Evolutionary conservation across 1,140 invertebrate species (phyloP), one percentile per base, ranked within the genome.

Genomic region (Dufourea novaeangliae): DNA sequence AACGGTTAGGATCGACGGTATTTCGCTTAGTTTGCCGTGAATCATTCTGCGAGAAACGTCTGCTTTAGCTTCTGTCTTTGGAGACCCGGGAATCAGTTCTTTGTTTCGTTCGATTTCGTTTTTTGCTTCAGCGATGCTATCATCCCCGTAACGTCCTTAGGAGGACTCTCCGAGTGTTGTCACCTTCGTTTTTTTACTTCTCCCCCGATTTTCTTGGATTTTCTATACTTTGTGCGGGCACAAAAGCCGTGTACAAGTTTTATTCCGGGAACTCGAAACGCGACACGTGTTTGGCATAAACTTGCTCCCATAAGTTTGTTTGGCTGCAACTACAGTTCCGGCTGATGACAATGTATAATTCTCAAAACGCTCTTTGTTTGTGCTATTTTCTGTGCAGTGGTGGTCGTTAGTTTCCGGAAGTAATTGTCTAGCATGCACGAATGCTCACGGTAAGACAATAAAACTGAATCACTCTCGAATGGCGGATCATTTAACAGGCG

Each of bases 201-300:
- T 27, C 12, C 25, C 11, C 14, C 41, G 41, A 10, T 12, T 54
- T 11, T 12, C 22, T 11, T 22, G 52, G 52, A 54, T 54, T 54
- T 54, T 25, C 52, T 54, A 54, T 54, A 54, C 52, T 54, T 54
- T 27, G 52, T 11, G 3, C 25, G n/a, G 52, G 10, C 25, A 54
- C 22, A 20, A 27, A 14, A 27, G 52, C 2, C 25, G 52, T 54
- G 52, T 27, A 27, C 52, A 54, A 54, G 8, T 54, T 54, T 27
- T 27, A 54, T 54, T 27, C 22, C 52, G 52, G 25, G 52, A 54
- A 54, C 52, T 54, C 25, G 22, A 54, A 54, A 54, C 52, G 52
- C 22, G 52, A 54, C 25, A 54, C 52, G 52, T 54, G 52, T 54
- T 27, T 27, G 25, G 25, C 52, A 54, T 54, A 50, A 50, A 50